Conservation (phyloP, 2,797 vertebrate species). For the Rhyacichthys aspro region DNA sequence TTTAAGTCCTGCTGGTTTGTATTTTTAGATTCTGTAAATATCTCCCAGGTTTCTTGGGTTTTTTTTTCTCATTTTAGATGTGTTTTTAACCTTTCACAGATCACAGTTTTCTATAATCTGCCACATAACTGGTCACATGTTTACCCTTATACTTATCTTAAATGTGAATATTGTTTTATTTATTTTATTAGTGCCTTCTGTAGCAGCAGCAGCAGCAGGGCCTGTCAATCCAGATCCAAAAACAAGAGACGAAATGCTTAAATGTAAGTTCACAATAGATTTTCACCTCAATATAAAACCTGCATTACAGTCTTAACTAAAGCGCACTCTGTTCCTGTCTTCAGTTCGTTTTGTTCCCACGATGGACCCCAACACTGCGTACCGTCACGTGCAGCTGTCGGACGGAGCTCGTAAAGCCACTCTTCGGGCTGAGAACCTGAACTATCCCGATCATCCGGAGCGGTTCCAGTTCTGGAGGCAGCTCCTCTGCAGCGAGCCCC, state of each 20-base stretch:
- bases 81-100: too few species aligned
- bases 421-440: slow-evolving; percentile 69
- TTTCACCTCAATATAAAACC: too few species aligned
- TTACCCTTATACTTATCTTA: too few species aligned
- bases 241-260: slow-evolving; percentile 77
- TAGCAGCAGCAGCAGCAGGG: too few species aligned
- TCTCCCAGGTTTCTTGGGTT: too few species aligned
- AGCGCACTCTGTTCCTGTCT: neutral
- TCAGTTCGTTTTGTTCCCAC: slow-evolving; percentile 77
- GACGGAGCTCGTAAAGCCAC: slow-evolving; percentile 70
- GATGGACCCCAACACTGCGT: slow-evolving; percentile 75
- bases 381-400: slow-evolving; percentile 74
- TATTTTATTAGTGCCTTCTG: too few species aligned
- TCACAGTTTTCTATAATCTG: too few species aligned
- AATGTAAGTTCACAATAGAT: slow-evolving; percentile 73
- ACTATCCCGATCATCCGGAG: slow-evolving; percentile 72
- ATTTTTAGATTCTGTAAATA: too few species aligned
- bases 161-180: too few species aligned
- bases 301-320: neutral
- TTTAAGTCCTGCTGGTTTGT: too few species aligned
- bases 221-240: slow-evolving; percentile 65
- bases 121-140: neutral
- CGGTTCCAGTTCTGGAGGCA: slow-evolving; percentile 83
- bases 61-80: too few species aligned
- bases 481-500: slow-evolving; percentile 76